A percentile compares a stretch with the other conserved stretches of the same genome.
These are phyloP conservation scores for Anthopleura xanthogrammica DNA, from an alignment of 92 coral and sea anemone species.

Conservation along the genomic window DNA sequence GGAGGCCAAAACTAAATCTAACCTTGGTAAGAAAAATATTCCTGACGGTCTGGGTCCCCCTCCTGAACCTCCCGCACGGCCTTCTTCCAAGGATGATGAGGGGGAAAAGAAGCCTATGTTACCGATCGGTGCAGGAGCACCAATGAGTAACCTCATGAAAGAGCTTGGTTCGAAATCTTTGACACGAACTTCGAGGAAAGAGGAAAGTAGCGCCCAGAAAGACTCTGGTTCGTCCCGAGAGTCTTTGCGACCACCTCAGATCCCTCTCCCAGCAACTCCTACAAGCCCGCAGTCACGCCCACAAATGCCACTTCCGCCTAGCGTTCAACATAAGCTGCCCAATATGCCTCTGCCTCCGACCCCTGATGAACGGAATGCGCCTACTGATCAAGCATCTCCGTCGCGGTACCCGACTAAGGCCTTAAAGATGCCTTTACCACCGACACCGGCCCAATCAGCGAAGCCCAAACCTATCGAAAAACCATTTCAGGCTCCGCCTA, in stretches of 20 bases:
- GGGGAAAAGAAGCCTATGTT: constrained; percentile 17
- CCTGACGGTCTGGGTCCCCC: constrained; percentile 72
- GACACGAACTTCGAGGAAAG: constrained; percentile 22
- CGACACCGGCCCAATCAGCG: not conserved
- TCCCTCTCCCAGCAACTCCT: constrained; percentile 39
- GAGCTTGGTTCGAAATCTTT: constrained; percentile 54
- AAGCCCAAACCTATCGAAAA: constrained; percentile 29
- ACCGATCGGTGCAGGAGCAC: constrained; percentile 25
- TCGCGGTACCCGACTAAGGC: constrained; percentile 10
- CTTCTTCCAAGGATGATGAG: constrained; percentile 37
- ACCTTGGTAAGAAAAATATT: constrained; percentile 48
- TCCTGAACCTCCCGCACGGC: constrained; percentile 79
- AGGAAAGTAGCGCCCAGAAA: not conserved
- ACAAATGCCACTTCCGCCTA: constrained; percentile 33
- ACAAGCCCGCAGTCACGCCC: constrained; percentile 30
- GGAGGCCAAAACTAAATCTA: constrained; percentile 42
- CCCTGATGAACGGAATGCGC: constrained; percentile 17
- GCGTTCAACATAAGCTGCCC: constrained; percentile 19
- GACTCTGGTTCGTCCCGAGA: not conserved
- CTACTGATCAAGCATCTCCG: not conserved
- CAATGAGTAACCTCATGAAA: constrained; percentile 61
- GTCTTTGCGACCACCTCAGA: constrained; percentile 3
- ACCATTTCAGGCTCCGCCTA: constrained; percentile 43
- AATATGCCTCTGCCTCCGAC: constrained; percentile 42
- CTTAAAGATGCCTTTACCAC: constrained; percentile 17